Evolutionary conservation across 2,888 invertebrate genomes (phyloP), one percentile per base, ranked within the genome.

Genomic region (Latrodectus elegans): DNA sequence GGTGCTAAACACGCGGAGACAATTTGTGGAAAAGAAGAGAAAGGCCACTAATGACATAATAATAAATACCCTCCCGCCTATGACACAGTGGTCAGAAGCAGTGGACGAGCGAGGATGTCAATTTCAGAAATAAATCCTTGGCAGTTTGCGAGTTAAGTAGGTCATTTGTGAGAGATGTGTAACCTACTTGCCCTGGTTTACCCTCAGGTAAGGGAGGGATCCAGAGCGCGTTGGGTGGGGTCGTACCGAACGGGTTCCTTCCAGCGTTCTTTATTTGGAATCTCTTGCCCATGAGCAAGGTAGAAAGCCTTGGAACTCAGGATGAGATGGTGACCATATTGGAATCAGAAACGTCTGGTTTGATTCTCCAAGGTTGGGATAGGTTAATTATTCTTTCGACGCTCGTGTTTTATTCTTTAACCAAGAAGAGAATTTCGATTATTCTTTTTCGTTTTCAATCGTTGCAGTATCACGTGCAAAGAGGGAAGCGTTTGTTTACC

Each of bases 231-330:
- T 77, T 81, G 86, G 81, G 76, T 81, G 86, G 86, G 81, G 51
- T 65, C 72, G 15, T 26, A 15, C 15, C 77, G 77, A 87, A 81
- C 81, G 81, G 86, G 80, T 86, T 73, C 60, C 17, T 55, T 53
- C 38, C 17, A 81, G 53, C 65, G 81, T 87, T 87, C 86, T 87
- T 87, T 87, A 87, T 87, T 87, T 87, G 86, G 86, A 87, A 87
- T 87, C 86, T 86, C 38, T 53, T 81, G 76, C 84, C 84, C 84
- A 77, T 74, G 74, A 80, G 79, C 68, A 80, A 14, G 22, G 22
- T 49, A 53, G 77, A 68, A 51, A 53, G 67, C 86, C 86, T 87
- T 87, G 86, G 77, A 78, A 67, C 53, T n/a, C 22, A 64, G 55
- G 86, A 87, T 87, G 80, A 81, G 72, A 81, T 81, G 77, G 77